phyloP scores from a whole-genome alignment of 2,113 vertebrate genomes.

The Spermophilus dauricus region DNA sequence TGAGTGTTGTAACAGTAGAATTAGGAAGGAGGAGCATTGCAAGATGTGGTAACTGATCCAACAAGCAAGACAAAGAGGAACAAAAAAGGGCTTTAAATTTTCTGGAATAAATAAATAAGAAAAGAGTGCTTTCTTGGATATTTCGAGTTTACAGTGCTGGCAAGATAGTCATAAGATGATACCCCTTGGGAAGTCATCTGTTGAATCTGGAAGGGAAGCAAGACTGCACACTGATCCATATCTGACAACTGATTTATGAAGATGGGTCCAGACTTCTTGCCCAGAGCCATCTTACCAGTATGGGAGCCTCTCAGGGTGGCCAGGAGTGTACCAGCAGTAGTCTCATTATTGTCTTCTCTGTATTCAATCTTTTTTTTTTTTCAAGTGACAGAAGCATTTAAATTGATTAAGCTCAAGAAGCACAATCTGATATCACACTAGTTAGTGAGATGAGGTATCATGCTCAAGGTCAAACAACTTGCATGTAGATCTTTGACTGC shows the following conservation, averaged over 20 bases:
- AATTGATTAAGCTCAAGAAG: neutral
- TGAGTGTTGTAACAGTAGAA: rapidly evolving
- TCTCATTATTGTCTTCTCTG: neutral
- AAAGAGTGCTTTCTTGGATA: neutral
- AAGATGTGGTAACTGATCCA: neutral
- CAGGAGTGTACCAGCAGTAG: neutral
- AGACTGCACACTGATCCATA: neutral
- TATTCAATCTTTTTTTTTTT: neutral
- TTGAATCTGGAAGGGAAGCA: neutral
- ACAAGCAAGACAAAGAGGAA: neutral
- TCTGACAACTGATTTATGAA: neutral
- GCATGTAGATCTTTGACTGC: neutral
- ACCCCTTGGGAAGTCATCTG: neutral
- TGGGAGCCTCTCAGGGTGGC: neutral
- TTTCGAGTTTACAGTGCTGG: neutral
- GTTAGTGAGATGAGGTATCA: neutral
- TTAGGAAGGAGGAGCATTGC: neutral
- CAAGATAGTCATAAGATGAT: neutral
- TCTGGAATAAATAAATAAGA: neutral
- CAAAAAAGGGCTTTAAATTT: neutral
- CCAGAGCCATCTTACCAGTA: neutral
- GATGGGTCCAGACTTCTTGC: neutral
- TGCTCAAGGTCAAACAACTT: neutral
- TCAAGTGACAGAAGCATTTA: neutral
- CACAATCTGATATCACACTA: neutral